Base-by-base conservation (phyloP, 2,113 vertebrate species). In the Mixornis gularis region DNA sequence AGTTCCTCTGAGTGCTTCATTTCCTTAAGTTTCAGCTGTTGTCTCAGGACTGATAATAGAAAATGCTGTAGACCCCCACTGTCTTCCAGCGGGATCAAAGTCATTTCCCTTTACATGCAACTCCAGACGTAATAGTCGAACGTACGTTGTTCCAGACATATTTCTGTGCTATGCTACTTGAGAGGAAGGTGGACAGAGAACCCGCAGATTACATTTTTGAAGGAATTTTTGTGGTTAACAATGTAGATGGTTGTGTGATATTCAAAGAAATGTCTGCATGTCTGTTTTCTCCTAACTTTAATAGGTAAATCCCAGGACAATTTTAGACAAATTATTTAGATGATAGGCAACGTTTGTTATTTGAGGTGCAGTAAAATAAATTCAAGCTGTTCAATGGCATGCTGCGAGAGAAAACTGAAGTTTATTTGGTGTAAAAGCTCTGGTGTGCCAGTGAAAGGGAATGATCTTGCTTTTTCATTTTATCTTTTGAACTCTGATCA, bases 341-440 rank as follows among this genome's bases (percentile, higher is more conserved):
- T 84, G 84, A 68, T 63, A 51, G 41, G 22, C 55, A 64, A 26
- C 34, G 53, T 30, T 69, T 87, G 7, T 69, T 79, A n/a, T 58
- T 69, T 80, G 36, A 91, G 15, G 24, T 68, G 29, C n/a, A 68
- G 62, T 81, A 65, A 82, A 76, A 76, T 65, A 85, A 65, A 66
- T 84, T 46, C 9, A 71, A 80, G n/a, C 25, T 81, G 52, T 64
- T 78, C 21, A 40, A 7, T 72, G 41, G 32, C 71, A 13, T 41
- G 12, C 27, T 76, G 27, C 3, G 9, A 64, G 52, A 62, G 55
- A 81, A 19, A 38, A 12, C 27, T 74, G 53, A 87, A 56, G 36
- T 72, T 20, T 40, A 22, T 16, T 40, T 74, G 34, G 7, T 59
- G 48, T 44, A 22, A 78, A 80, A 90, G 15, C 24, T 88, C 18